Base-by-base conservation (phyloP, 2,888 invertebrate species). In the Pyrrhosoma nymphula region DNA sequence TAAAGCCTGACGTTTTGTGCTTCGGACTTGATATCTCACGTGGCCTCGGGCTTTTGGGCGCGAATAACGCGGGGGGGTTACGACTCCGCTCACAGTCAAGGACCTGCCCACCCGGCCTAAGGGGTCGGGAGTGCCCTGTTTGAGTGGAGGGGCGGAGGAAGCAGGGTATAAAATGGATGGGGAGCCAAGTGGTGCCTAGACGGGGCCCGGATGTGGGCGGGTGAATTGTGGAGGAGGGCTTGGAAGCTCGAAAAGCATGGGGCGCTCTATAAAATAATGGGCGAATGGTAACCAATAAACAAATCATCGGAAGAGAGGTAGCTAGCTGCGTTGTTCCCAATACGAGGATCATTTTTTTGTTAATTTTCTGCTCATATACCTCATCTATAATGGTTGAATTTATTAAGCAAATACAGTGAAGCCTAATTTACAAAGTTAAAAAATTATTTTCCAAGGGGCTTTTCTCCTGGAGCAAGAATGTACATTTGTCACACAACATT, bases 181-280 rank as follows among this genome's bases (percentile, higher is more conserved):
- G 82, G 69, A 69, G n/a, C 26, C 69, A 82, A 82, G 82, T 82
- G 82, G 82, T 35, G 82, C 82, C 82, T 82, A 30, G 82, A 82
- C 35, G 82, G 82, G 35, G 35, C 18, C 82, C 82, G 82, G 82
- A 82, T 82, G 82, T 82, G 82, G 82, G 82, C 35, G 82, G 82
- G 35, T 16, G 82, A 82, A 82, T 82, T 16, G 26, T 30, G 14
- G 82, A 14, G 82, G 35, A 35, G 82, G 82, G 30, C 20, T 60
- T 26, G 82, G 82, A 82, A 35, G 82, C 82, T 35, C 82, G 35
- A 82, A 16, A 82, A 82, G 18, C 35, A 35, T 1, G 82, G 35
- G n/a, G 16, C 35, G 35, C n/a, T 82, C 35, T 82, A 82, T 82
- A 82, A 82, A 82, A 82, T 82, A 30, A 82, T 82, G 82, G 82